Evolutionary conservation across 2,113 vertebrate species (phyloP).

Genomic region (Prolemur simus): DNA sequence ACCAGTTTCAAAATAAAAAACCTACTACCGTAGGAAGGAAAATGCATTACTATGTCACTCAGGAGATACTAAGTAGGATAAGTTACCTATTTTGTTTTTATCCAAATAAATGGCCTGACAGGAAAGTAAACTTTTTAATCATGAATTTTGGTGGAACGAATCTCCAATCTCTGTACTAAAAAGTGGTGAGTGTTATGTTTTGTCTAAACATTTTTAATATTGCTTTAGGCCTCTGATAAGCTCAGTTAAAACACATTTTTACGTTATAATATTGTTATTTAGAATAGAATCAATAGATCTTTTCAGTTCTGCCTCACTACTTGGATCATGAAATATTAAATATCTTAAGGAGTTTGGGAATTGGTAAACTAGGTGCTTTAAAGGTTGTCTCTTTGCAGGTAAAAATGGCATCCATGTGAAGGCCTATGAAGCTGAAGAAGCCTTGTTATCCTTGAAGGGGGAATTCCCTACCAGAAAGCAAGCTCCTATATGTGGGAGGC

Average conservation of each 20-base stretch:
- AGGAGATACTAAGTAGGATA: constrained; percentile 23
- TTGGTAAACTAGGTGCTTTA: constrained; percentile 12
- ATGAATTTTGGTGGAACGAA: constrained; percentile 39
- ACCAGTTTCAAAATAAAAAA: neutral
- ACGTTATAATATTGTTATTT: constrained; percentile 7
- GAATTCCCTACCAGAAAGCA: neutral
- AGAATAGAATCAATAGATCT: neutral
- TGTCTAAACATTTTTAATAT: constrained; percentile 19
- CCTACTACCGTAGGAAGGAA: neutral
- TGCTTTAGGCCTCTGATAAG: constrained; percentile 3
- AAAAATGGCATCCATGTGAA: neutral
- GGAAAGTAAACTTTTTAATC: constrained; percentile 16
- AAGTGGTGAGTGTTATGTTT: neutral
- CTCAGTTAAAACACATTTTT: constrained; percentile 38
- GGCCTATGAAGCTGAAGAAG: neutral
- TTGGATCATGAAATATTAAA: constrained; percentile 11
- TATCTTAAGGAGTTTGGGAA: neutral
- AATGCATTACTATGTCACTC: constrained; percentile 34
- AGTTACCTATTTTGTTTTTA: constrained; percentile 32
- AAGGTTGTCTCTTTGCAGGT: neutral
- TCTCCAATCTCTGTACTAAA: neutral
- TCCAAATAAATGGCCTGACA: neutral
- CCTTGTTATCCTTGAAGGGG: neutral
- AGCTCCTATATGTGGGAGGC: neutral
- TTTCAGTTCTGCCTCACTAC: neutral